A percentile compares a stretch with the other conserved stretches of the same genome.
Conservation (phyloP, 2,888 invertebrate genomes). For the Heteromurus nitidus region DNA sequence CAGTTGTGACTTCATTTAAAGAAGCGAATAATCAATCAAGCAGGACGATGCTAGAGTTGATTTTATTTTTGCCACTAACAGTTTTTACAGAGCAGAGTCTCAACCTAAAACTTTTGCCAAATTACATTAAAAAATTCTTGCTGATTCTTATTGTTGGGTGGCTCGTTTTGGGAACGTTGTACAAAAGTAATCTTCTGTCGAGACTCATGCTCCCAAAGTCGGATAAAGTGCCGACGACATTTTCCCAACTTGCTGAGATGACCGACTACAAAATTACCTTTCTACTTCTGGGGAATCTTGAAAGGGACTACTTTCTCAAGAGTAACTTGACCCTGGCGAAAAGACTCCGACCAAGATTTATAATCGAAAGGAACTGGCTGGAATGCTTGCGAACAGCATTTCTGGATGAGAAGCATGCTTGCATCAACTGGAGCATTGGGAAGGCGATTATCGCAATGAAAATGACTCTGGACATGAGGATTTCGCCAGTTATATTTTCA, state of each 20-base stretch:
- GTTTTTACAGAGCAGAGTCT: constrained; percentile 55
- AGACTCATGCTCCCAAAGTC: constrained; percentile 52
- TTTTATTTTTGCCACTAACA: constrained; percentile 27
- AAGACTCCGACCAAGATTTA: constrained; percentile 1
- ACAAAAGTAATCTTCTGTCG: constrained; percentile 51
- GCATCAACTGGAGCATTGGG: constrained; percentile 50
- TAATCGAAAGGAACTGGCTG: constrained; percentile 23
- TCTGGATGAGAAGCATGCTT: constrained; percentile 38
- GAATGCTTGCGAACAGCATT: constrained; percentile 39
- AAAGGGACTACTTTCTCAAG: constrained; percentile 37
- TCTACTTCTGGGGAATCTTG: constrained; percentile 36
- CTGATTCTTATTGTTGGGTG: constrained; percentile 42
- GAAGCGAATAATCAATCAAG: not conserved
- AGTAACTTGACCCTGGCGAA: constrained; percentile 4
- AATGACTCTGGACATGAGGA: constrained; percentile 40
- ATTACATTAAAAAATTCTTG: constrained; percentile 7
- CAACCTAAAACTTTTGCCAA: constrained; percentile 22
- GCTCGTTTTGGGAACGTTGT: constrained; percentile 53
- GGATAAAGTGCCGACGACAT: constrained; percentile 44
- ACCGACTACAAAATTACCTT: constrained; percentile 42
- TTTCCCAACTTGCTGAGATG: constrained; percentile 47
- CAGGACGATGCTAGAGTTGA: not conserved
- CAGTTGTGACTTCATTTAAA: not conserved
- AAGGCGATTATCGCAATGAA: constrained; percentile 21
- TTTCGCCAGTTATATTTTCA: constrained; percentile 37